These are phyloP conservation scores for Ochropacha duplaris DNA, from an alignment of 2,888 invertebrate genomes.

Conservation along the genomic window DNA sequence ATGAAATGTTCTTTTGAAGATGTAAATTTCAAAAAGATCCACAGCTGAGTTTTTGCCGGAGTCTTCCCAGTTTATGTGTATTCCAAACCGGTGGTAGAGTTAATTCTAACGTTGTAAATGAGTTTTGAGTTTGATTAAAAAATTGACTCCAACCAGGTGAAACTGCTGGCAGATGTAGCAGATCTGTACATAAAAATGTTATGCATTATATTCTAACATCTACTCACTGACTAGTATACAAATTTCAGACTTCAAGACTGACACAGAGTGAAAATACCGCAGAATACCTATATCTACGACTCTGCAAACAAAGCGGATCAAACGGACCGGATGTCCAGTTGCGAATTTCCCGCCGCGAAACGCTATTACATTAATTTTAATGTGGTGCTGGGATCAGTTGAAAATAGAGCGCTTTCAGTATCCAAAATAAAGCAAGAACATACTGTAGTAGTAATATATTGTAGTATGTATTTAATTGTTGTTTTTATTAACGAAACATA, in stretches of 20 bases:
- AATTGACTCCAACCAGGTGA: too few species aligned
- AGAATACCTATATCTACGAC: neutral
- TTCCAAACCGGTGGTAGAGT: too few species aligned
- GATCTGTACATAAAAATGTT: neutral
- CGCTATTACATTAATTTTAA: neutral
- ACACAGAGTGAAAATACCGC: neutral
- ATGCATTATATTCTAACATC: neutral
- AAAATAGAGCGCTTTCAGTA: neutral
- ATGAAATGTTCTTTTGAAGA: too few species aligned
- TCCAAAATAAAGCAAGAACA: neutral
- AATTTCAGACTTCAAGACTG: neutral
- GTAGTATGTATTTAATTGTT: too few species aligned
- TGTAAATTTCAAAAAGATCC: too few species aligned
- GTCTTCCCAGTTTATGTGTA: too few species aligned
- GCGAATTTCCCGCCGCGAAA: neutral
- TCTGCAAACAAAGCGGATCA: neutral
- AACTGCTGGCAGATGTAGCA: too few species aligned
- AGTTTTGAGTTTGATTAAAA: too few species aligned
- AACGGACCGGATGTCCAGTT: neutral
- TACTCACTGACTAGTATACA: neutral
- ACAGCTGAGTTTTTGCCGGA: too few species aligned
- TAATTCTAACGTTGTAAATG: too few species aligned
- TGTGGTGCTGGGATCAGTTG: neutral
- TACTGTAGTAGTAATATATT: neutral
- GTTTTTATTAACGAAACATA: too few species aligned